phyloP scores from a whole-genome alignment of 2,797 vertebrate species.

The Tapirus indicus region DNA sequence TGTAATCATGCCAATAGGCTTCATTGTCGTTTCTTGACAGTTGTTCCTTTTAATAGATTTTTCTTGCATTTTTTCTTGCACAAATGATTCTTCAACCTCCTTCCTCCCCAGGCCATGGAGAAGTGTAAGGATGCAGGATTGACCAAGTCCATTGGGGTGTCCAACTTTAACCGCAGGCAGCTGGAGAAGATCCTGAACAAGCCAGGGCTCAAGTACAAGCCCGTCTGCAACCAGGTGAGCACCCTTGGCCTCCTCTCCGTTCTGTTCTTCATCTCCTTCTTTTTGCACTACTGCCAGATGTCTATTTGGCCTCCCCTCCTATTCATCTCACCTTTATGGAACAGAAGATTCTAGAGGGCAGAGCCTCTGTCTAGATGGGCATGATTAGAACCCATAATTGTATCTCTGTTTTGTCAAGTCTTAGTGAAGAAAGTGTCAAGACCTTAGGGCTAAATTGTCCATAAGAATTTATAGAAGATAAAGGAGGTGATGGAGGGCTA shows the following conservation, averaged over 20 bases:
- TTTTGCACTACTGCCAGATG: not conserved
- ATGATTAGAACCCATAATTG: not conserved
- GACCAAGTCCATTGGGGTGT: conserved; percentile 93
- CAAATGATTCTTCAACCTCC: not conserved
- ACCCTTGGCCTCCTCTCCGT: not conserved
- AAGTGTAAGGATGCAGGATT: conserved; percentile 92
- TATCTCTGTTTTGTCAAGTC: not conserved
- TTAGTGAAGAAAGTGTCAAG: not conserved
- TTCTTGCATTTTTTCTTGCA: not conserved
- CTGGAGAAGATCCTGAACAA: conserved; percentile 91
- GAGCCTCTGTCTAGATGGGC: not conserved
- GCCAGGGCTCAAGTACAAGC: conserved; percentile 92
- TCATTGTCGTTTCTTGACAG: not conserved
- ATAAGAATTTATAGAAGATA: not conserved
- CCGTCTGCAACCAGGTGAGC: conserved; percentile 93
- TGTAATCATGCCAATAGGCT: not conserved
- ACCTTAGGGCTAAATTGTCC: not conserved
- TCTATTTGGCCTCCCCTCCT: not conserved
- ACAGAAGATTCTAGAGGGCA: not conserved
- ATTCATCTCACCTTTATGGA: not conserved
- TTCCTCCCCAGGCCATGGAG: conserved; percentile 89
- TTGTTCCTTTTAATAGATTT: not conserved
- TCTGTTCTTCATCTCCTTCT: not conserved
- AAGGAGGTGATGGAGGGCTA: no score
- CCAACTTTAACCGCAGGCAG: conserved; percentile 94